phyloP scores from a whole-genome alignment of 2,888 invertebrate genomes.

The Sialis lutaria region DNA sequence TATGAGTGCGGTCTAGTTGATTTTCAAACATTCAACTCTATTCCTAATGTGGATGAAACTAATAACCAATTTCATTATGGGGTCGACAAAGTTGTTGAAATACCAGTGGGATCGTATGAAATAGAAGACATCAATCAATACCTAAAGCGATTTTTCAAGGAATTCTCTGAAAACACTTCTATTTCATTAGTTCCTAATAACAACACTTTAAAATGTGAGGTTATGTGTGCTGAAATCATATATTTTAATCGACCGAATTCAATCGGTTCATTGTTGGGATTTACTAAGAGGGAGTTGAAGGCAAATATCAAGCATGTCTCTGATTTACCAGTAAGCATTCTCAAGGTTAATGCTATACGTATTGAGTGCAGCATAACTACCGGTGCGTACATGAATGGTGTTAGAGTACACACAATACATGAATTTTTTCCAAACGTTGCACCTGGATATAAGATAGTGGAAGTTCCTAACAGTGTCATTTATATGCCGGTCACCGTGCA shows the following conservation, averaged over 20 bases:
- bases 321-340: constrained; percentile 16
- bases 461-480: constrained; percentile 16
- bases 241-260: constrained; percentile 5
- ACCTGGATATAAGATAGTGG: no score
- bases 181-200: constrained; percentile 12
- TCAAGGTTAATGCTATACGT: constrained; percentile 14
- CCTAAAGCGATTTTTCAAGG: constrained; percentile 9
- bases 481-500: constrained; percentile 17
- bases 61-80: constrained; percentile 17
- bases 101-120: constrained; percentile 18
- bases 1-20: constrained; percentile 16
- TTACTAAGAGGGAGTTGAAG: background rate
- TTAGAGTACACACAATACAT: no score
- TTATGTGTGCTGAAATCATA: constrained; percentile 9
- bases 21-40: constrained; percentile 16
- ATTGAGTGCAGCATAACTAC: constrained; percentile 16
- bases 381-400: constrained; percentile 14
- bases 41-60: constrained; percentile 18
- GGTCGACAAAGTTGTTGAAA: constrained; percentile 10
- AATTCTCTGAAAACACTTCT: constrained; percentile 2
- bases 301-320: constrained; percentile 12
- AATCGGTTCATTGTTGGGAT: no score
- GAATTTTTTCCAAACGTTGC: no score
- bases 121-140: constrained; percentile 14
- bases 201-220: constrained; percentile 14